Percentiles rank a stretch among this genome's conserved stretches.
phyloP scores from a whole-genome alignment of 1,140 invertebrate species.

The Nomia melanderi region DNA sequence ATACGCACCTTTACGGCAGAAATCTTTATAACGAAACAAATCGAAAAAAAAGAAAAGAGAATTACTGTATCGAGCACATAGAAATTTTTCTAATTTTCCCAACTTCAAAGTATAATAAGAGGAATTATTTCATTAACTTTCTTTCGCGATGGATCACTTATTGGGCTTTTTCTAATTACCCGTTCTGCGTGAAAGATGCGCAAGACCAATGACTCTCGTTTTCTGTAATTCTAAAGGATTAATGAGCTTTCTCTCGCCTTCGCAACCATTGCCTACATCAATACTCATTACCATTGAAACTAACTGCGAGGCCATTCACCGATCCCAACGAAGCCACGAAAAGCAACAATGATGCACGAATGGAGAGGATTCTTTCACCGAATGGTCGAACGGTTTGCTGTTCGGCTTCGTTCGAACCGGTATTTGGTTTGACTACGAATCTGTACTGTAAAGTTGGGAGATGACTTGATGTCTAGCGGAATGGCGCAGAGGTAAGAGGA shows the following conservation, averaged over 20 bases:
- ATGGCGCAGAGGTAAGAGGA: too few species aligned
- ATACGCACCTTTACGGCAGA: too few species aligned
- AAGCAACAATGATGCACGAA: slow-evolving; percentile 19
- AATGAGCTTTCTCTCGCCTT: slow-evolving; percentile 54
- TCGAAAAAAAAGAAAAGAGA: too few species aligned
- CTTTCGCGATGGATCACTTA: neutral
- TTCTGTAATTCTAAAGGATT: slow-evolving; percentile 8
- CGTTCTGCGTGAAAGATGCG: neutral
- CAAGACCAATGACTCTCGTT: neutral
- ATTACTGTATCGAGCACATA: too few species aligned
- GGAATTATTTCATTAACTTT: too few species aligned
- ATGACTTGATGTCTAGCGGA: too few species aligned
- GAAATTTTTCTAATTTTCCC: neutral
- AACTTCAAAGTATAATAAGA: too few species aligned
- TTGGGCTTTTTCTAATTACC: neutral
- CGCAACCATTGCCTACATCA: slow-evolving; percentile 35
- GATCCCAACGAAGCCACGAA: slow-evolving; percentile 58
- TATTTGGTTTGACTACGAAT: slow-evolving; percentile 42
- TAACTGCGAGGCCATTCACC: slow-evolving; percentile 49
- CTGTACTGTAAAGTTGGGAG: too few species aligned
- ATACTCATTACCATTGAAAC: slow-evolving; percentile 34
- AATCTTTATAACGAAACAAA: too few species aligned
- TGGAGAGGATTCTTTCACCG: neutral
- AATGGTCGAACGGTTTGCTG: neutral
- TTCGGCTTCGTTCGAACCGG: slow-evolving; percentile 56